Evolutionary conservation across 2,888 invertebrate species (phyloP).

Genomic region (Apamea monoglypha): DNA sequence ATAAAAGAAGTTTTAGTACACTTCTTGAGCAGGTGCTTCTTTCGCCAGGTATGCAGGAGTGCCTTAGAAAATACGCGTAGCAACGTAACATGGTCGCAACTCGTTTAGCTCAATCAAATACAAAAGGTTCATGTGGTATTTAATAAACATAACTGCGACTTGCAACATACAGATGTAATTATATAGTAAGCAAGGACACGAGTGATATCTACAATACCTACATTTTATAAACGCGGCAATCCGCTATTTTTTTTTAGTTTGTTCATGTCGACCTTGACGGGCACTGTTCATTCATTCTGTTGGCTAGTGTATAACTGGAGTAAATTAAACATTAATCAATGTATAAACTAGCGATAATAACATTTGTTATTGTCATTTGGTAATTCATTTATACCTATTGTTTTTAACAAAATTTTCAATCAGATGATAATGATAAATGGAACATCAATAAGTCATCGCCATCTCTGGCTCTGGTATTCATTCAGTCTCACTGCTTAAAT

Average conservation of each 20-base stretch:
- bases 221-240: background rate
- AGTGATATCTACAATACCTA: background rate
- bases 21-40: background rate
- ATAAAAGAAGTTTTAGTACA: background rate
- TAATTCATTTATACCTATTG: background rate
- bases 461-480: too few relatives aligned
- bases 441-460: too few relatives aligned
- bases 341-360: too few relatives aligned
- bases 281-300: background rate
- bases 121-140: background rate
- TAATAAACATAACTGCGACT: background rate
- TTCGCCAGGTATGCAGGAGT: background rate
- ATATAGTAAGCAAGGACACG: background rate
- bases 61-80: background rate
- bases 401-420: background rate
- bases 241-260: background rate
- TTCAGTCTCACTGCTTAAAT: too few relatives aligned
- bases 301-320: background rate
- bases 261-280: background rate
- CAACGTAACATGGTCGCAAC: background rate
- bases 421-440: too few relatives aligned
- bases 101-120: background rate
- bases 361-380: background rate
- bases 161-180: background rate
- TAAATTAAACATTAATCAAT: background rate